A percentile compares a stretch with the other conserved stretches of the same genome.
phyloP scores from a whole-genome alignment of 2,113 vertebrate genomes.

The Atrichornis clamosus region DNA sequence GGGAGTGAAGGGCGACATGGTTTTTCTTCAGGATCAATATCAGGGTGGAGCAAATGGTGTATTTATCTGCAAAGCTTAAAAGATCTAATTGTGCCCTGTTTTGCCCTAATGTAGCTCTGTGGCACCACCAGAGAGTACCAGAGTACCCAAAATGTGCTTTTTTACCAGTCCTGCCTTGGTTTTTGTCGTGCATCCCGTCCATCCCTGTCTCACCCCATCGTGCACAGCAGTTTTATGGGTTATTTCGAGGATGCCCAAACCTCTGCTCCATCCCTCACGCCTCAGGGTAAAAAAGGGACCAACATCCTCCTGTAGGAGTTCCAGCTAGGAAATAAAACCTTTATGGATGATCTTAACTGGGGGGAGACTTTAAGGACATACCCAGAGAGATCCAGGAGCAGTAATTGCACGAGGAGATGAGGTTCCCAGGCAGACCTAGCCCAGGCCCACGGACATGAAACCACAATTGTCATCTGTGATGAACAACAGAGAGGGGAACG shows the following conservation, averaged over 20 bases:
- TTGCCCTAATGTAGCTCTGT: conserved; percentile 4
- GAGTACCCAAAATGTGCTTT: background rate
- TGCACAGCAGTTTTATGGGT: background rate
- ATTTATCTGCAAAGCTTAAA: background rate
- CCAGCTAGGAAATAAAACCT: background rate
- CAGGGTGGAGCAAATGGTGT: conserved; percentile 21
- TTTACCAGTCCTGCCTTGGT: background rate
- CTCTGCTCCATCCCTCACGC: background rate
- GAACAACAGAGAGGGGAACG: conserved; percentile 32
- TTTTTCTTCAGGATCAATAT: conserved; percentile 50
- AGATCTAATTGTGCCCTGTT: conserved; percentile 21
- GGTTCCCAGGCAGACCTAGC: background rate
- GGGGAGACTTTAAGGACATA: background rate
- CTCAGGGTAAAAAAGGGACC: background rate
- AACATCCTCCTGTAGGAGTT: background rate
- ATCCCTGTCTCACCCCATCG: background rate
- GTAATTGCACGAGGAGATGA: background rate
- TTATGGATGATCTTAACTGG: fast-evolving
- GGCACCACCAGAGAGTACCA: background rate
- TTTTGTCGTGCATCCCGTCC: background rate
- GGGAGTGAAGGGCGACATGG: background rate
- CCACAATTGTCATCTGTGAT: conserved; percentile 53
- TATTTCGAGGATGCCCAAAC: background rate
- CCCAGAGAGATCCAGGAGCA: background rate
- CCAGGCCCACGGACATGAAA: background rate